Base-by-base conservation (phyloP, 2,888 invertebrate genomes). In the Heliothis peltigera region DNA sequence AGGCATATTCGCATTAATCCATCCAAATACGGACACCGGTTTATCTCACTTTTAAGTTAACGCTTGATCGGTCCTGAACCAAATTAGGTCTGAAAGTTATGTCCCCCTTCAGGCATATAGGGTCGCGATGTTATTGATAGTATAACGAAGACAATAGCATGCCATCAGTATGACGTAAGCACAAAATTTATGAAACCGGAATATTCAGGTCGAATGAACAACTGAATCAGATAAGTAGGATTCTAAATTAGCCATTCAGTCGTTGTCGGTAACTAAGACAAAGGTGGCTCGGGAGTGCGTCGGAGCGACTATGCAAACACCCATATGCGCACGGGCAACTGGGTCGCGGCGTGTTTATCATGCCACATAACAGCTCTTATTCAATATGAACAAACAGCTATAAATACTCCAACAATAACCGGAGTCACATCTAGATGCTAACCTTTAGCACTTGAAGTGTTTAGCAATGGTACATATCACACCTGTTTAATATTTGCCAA, bases 171-270 rank as follows among this genome's bases (percentile, higher is more conserved):
- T 91, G 89, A 91, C 88, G 89, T 85, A 82, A 81, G 76, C 79
- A 82, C 75, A 77, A 84, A 89, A 88, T 91, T 91, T 90, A 91
- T 91, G 87, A 87, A 87, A 88, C 88, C 84, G 86, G 77, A 91
- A 92, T 90, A 92, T 92, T 91, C 87, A 91, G 92, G 92, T 92
- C 89, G 88, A 86, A 84, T 90, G 90, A 92, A 90, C 92, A 92
- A 89, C 89, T 88, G 90, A 89, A 93, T 93, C 92, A 91, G 92
- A 94, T 93, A 92, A 90, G 86, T 89, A 79, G 86, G 81, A 87
- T 87, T 87, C 89, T 91, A 90, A 92, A 92, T 93, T 92, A 91
- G 87, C 88, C 79, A 92, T 93, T 92, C 88, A 92, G 88, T 77
- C 79, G 83, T 84, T 83, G 86, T 82, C 79, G 80, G 86, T 80